Evolutionary conservation across 2,113 vertebrate species (phyloP).

Genomic region (Syngnathus scovelli): DNA sequence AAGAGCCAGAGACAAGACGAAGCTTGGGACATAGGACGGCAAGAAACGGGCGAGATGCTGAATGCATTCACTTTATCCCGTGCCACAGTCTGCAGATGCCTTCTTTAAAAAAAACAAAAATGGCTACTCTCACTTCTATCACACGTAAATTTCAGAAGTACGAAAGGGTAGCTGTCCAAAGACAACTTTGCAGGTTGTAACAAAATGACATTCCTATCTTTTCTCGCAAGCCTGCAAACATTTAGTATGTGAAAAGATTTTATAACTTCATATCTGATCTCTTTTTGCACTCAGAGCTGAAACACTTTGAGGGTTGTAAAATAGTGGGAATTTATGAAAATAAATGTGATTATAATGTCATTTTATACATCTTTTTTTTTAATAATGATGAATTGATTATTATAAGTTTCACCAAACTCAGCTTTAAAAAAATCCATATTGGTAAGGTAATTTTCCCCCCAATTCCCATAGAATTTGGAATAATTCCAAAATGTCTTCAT

Average conservation of each 20-base stretch:
- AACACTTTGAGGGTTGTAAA: background rate
- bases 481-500: background rate
- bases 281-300: background rate
- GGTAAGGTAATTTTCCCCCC: no score
- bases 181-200: background rate
- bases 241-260: background rate
- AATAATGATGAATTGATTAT: no score
- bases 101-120: background rate
- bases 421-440: no score
- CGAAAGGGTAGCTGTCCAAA: background rate
- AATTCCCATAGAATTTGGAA: background rate
- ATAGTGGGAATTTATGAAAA: no score
- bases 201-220: background rate
- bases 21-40: constrained; percentile 17
- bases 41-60: constrained; percentile 29
- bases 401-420: no score
- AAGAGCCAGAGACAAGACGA: constrained; percentile 1
- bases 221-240: background rate
- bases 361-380: no score
- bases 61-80: constrained; percentile 25
- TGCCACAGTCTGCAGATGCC: constrained; percentile 21
- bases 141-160: constrained; percentile 22
- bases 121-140: constrained; percentile 15
- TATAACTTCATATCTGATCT: no score
- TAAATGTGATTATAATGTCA: no score